Evolutionary conservation across 2,888 invertebrate species (phyloP), one percentile per base, ranked within the genome.

Genomic region (Panorpa germanica): DNA sequence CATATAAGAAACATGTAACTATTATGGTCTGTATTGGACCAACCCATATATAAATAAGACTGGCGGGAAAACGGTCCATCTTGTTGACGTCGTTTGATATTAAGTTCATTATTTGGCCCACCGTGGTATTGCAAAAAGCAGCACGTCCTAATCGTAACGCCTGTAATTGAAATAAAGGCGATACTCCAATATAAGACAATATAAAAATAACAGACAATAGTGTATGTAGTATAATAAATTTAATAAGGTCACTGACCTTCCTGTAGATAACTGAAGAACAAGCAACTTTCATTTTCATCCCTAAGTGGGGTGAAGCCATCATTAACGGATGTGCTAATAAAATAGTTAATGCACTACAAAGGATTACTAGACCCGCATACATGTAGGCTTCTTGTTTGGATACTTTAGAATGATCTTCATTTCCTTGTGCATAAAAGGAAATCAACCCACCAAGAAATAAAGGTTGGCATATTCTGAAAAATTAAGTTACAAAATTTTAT

Each of bases 1-100:
- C 43, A 57, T 71, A 78, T 63, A 85, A 70, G 34, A 90, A 67
- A 48, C 69, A 74, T 4, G 81, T 72, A 38, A 85, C 72, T 38
- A 83, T 67, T 27, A 75, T 35, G 11, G 59, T 49, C 39, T 63
- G 56, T 5, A 63, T 36, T 2, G 65, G 65, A 9, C 59, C 62
- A 6, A 62, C 48, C 58, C 63, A 60, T 15, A 66, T 41, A 42
- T 59, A 65, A 40, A 63, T 64, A 1, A 62, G 41, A 40, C 62
- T 63, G 7, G 61, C 46, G 25, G 57, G 47, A 20, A 56, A 55
- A 49, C 60, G 45, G 41, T 66, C 66, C 44, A 67, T 61, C 35
- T 64, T 49, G 38, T 55, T 55, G 7, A 65, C 63, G 44, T 68
- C 68, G 38, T 65, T 66, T 13, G 65, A 61, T 41, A 68, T 48